phyloP scores from a whole-genome alignment of 2,113 vertebrate genomes.

The Lichenostomus cassidix region DNA sequence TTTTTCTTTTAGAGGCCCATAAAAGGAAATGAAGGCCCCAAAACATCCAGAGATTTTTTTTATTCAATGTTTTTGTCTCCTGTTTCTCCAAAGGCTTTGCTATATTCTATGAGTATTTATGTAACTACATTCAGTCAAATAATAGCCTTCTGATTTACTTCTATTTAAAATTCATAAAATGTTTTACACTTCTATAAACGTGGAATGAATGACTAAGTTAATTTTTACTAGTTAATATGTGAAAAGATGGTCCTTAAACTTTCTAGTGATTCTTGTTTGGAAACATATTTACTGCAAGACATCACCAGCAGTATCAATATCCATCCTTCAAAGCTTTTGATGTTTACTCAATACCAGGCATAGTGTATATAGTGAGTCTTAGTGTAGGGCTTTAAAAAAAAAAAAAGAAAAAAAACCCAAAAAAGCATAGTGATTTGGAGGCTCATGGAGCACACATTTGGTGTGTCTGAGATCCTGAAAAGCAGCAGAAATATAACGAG shows the following conservation, averaged over 20 bases:
- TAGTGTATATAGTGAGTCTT: neutral
- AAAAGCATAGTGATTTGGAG: neutral
- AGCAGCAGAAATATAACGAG: neutral
- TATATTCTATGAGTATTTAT: neutral
- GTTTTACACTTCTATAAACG: neutral
- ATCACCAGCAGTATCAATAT: neutral
- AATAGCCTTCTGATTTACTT: neutral
- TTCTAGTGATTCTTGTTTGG: neutral
- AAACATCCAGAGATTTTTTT: conserved; percentile 28
- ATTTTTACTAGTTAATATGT: neutral
- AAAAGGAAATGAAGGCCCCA: conserved; percentile 70
- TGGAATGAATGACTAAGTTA: neutral
- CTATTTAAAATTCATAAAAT: neutral
- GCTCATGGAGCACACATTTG: neutral
- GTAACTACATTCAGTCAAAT: neutral
- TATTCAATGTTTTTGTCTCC: neutral
- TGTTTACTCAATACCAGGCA: neutral
- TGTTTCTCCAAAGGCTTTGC: conserved; percentile 4
- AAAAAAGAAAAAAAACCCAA: neutral
- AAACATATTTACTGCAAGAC: neutral
- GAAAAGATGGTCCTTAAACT: neutral
- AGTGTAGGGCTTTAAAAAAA: neutral
- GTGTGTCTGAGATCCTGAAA: neutral
- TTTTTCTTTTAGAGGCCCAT: conserved; percentile 70
- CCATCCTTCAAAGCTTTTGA: conserved; percentile 14